Evolutionary conservation across 2,888 invertebrate genomes (phyloP).

Genomic region (Microctonus hyperodae): DNA sequence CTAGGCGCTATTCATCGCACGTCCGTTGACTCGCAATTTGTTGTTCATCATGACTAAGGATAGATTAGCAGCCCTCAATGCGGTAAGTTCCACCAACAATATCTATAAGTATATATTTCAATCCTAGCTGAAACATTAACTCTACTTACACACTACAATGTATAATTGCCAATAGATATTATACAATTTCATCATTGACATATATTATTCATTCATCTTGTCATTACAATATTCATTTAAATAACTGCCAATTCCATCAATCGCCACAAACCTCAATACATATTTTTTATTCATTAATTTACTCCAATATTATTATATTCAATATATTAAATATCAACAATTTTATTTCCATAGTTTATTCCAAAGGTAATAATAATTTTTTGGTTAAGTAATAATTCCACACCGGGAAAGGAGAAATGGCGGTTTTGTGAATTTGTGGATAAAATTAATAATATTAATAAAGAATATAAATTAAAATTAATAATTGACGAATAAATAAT

Average conservation of each 20-base stretch:
- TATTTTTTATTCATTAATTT: not conserved
- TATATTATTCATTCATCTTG: not conserved
- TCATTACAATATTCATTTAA: no score
- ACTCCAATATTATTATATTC: no score
- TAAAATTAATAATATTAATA: not conserved
- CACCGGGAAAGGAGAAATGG: not conserved
- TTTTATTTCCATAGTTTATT: not conserved
- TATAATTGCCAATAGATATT: not conserved
- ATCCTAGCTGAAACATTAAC: not conserved
- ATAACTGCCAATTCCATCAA: no score
- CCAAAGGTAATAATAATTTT: not conserved
- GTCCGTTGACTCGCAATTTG: constrained; percentile 52
- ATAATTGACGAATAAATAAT: constrained; percentile 9
- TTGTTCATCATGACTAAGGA: constrained; percentile 84
- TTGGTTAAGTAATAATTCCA: not conserved
- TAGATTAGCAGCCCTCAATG: constrained; percentile 95
- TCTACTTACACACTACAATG: not conserved
- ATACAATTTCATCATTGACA: not conserved
- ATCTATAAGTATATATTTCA: constrained; percentile 5
- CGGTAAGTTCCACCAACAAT: constrained; percentile 70
- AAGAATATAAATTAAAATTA: constrained; percentile 6
- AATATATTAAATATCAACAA: no score
- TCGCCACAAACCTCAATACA: not conserved
- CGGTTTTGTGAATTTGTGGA: not conserved
- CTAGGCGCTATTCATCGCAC: constrained; percentile 55